Evolutionary conservation across 2,888 invertebrate genomes (phyloP).

Genomic region (Unio delphinus): DNA sequence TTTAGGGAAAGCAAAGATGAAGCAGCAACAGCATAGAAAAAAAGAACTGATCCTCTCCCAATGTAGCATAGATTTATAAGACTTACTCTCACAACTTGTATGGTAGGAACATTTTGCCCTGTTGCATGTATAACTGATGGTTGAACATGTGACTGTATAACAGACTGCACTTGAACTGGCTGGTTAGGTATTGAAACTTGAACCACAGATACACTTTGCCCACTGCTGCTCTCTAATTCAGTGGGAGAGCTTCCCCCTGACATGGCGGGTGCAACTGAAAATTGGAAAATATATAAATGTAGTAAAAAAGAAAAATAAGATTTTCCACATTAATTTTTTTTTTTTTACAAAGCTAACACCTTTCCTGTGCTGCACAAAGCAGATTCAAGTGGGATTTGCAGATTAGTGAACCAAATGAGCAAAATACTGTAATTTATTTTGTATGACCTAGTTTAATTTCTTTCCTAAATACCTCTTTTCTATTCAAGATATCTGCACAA

Average conservation of each 20-base stretch:
- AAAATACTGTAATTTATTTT: no score
- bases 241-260: constrained; percentile 22
- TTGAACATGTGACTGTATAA: constrained; percentile 82
- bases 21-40: no score
- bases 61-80: not conserved
- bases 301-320: not conserved
- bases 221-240: constrained; percentile 11
- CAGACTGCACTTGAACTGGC: constrained; percentile 83
- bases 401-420: no score
- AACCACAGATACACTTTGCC: constrained; percentile 77
- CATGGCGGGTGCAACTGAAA: constrained; percentile 23
- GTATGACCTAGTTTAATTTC: no score
- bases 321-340: not conserved
- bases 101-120: constrained; percentile 83
- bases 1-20: not conserved
- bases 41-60: not conserved
- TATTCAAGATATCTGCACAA: no score
- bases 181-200: constrained; percentile 79
- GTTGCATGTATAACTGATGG: constrained; percentile 96
- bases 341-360: not conserved
- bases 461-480: no score
- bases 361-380: not conserved
- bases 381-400: no score
- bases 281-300: constrained; percentile 12
- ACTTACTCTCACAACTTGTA: constrained; percentile 80